Evolutionary conservation across 2,113 vertebrate genomes (phyloP).

Genomic region (Vulpes vulpes): DNA sequence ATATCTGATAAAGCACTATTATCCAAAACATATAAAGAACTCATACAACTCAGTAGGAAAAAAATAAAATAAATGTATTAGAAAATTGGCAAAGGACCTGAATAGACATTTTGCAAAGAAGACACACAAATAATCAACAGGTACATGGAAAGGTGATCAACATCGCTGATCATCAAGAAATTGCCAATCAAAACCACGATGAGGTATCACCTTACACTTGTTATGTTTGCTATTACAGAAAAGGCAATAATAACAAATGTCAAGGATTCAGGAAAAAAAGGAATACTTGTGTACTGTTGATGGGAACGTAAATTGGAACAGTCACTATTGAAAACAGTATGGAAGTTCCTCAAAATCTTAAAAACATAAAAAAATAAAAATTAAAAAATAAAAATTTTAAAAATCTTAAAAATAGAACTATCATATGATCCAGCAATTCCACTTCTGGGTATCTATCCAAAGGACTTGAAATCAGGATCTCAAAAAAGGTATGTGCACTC

Average conservation of each 20-base stretch:
- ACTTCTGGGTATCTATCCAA: not conserved
- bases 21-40: not conserved
- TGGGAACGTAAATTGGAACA: not conserved
- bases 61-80: not conserved
- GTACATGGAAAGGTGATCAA: not conserved
- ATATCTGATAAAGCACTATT: not conserved
- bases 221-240: not conserved
- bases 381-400: not conserved
- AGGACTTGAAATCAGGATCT: not conserved
- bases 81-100: not conserved
- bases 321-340: not conserved
- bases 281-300: not conserved
- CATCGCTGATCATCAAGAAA: not conserved
- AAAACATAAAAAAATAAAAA: not conserved
- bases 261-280: not conserved
- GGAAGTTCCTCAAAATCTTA: not conserved
- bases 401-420: not conserved
- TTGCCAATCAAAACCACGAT: not conserved
- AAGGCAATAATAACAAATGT: not conserved
- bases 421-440: not conserved
- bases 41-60: not conserved
- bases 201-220: not conserved
- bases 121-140: not conserved
- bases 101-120: not conserved
- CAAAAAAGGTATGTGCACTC: not conserved